Evolutionary conservation across 2,797 vertebrate genomes (phyloP), one percentile per base, ranked within the genome.

Genomic region (Phrynocephalus vlangalii): DNA sequence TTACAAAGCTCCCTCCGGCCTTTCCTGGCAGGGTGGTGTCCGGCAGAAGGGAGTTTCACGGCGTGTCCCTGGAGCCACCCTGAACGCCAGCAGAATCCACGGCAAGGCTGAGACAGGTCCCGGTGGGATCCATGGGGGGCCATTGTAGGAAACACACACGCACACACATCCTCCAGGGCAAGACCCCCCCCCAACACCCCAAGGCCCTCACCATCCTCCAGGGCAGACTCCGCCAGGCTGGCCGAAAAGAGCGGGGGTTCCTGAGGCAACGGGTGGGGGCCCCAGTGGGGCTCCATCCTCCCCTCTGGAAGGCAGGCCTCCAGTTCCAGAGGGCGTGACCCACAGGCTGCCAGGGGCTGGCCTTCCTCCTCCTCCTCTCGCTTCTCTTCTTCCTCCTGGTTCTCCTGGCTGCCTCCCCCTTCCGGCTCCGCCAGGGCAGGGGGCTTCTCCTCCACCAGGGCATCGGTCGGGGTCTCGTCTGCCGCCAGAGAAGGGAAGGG

Each of bases 191-290:
- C 2, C 60, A 38, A 44, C 38, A 44, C 13, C 60, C 60, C 60
- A 63, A 15, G 72, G 11, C 18, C 70, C 96, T 94, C 87, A 97
- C 97, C 96, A 0, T 97, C 96, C 83, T 96, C 94, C 91, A 97
- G 91, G 9, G 97, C 97, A 0, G 96, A 95, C 13, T 96, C 95
- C 0, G 96, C 96, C 13, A 97, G 89, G 0, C 96, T 96, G 63
- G 95, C 95, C 0, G 18, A 1, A 1, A 90, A 66, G 1, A 63
- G 28, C 1, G 26, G 56, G 2, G 92, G 82, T 3, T 77, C 94
- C 0, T 87, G 90, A 7, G 95, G 92, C 5, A 85, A 84, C 22
- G 15, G 11, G 81, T 92, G 76, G 7, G 26, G 68, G 44, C 7
- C 10, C 0, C 73, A n/a, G 28, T 80, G 10, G 83, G 92, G 82